Evolutionary conservation across 2,888 invertebrate genomes (phyloP), one percentile per base, ranked within the genome.

Genomic region (Esperia sulphurella): DNA sequence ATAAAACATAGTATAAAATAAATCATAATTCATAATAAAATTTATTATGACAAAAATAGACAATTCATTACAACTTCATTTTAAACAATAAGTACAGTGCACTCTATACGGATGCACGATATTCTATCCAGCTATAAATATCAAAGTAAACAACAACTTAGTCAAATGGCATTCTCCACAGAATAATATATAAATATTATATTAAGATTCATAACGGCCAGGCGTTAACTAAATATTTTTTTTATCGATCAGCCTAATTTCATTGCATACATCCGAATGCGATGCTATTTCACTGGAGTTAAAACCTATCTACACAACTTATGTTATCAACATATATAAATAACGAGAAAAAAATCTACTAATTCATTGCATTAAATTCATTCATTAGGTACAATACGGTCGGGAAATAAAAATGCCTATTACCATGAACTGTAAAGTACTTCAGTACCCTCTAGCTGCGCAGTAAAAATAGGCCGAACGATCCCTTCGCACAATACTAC

Each of bases 31-130:
- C 43, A 46, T 43, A 47, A 66, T 71, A 75, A 77, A 78, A 77
- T 81, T 75, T 81, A 82, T 83, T 79, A 82, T 75, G 67, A 67
- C 79, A 82, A 35, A 84, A 81, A 79, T 79, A 76, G 71, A 75
- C 65, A 81, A 75, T 79, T 79, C 73, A 83, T 81, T 76, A 71
- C 63, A 71, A 74, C 75, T 80, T 79, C 71, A 75, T 70, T 65
- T 52, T 40, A 46, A 51, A 45, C 66, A 75, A 83, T 87, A 87
- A 87, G 87, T 87, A 87, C 87, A 83, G 66, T 75, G 78, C 76
- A 76, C 64, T 63, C 62, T 55, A 68, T 61, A 70, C 57, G 63
- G 63, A 75, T 71, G 71, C 71, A 75, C 59, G 59, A 60, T 68
- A 71, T 72, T 69, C 59, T 68, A 70, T 68, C 68, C 70, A 64